A percentile compares a stretch with the other conserved stretches of the same genome.
Conservation (phyloP, 2,888 invertebrate species). For the Scaptomyza cyrtandrae region DNA sequence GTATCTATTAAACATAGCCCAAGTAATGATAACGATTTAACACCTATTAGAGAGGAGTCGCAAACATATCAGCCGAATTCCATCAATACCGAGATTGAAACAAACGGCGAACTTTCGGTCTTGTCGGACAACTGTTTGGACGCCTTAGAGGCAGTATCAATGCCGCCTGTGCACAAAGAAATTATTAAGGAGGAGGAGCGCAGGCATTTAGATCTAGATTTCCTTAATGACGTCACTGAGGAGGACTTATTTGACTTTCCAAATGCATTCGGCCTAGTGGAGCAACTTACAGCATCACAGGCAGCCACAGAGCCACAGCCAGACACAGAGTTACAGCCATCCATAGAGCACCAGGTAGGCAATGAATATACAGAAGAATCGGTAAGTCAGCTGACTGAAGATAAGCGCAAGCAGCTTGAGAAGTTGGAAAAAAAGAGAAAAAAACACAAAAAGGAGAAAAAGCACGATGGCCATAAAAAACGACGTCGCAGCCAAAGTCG, state of each 20-base stretch:
- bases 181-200: slow-evolving; percentile 11
- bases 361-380: not conserved
- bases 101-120: too few species aligned
- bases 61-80: not conserved
- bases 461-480: slow-evolving; percentile 9
- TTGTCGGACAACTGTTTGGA: not conserved
- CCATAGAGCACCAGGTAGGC: not conserved
- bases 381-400: not conserved
- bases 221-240: slow-evolving; percentile 8
- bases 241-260: not conserved
- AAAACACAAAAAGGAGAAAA: slow-evolving; percentile 5
- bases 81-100: not conserved
- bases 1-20: not conserved
- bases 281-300: not conserved
- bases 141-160: not conserved
- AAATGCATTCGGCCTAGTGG: not conserved
- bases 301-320: not conserved
- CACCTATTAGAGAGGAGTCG: slow-evolving; percentile 10
- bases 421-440: not conserved
- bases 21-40: slow-evolving; percentile 2
- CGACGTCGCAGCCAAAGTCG: slow-evolving; percentile 27
- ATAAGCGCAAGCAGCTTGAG: not conserved
- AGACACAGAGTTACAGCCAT: too few species aligned
- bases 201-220: slow-evolving; percentile 1
- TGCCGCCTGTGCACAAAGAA: too few species aligned